phyloP scores from a whole-genome alignment of 2,113 vertebrate species.

The Prunella himalayana region DNA sequence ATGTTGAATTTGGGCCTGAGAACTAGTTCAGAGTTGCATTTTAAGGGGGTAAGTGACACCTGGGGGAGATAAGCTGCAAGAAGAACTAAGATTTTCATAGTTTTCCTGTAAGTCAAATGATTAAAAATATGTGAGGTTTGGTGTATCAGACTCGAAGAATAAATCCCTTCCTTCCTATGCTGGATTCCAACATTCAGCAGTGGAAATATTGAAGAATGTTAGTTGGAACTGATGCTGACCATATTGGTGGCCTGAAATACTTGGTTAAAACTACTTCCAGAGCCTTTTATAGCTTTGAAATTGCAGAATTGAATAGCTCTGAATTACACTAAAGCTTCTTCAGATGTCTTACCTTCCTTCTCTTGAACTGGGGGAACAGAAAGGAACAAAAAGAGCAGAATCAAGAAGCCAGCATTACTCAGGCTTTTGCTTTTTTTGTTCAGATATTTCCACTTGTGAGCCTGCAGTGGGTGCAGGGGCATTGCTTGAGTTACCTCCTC shows the following conservation, averaged over 20 bases:
- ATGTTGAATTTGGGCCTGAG: neutral
- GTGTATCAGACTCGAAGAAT: neutral
- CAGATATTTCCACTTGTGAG: neutral
- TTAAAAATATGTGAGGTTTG: neutral
- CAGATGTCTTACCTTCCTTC: neutral
- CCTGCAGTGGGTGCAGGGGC: neutral
- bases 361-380: neutral
- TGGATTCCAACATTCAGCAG: neutral
- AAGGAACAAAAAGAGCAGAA: neutral
- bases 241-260: neutral
- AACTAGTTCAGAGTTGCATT: neutral
- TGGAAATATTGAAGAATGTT: neutral
- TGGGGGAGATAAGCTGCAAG: neutral
- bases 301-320: neutral
- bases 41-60: neutral
- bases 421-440: neutral
- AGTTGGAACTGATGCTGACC: neutral
- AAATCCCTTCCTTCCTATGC: neutral
- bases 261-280: neutral
- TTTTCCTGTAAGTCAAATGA: neutral
- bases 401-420: neutral
- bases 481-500: neutral
- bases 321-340: neutral
- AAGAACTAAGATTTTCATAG: neutral
- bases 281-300: neutral